Evolutionary conservation across 2,797 vertebrate genomes (phyloP), one percentile per base, ranked within the genome.

Genomic region (Distichodus sexfasciatus): DNA sequence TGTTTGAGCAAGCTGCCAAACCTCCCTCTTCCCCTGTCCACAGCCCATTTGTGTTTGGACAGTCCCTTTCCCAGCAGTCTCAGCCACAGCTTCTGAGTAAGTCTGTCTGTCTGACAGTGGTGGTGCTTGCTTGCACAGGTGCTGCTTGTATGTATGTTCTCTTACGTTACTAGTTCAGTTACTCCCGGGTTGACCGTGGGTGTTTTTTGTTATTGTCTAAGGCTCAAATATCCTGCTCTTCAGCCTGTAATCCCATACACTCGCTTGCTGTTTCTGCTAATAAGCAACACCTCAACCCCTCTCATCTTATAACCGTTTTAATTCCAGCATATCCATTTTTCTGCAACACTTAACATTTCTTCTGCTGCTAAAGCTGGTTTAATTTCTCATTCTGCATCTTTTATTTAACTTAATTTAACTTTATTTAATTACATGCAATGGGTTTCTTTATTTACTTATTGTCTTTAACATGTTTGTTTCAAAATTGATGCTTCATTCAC

Each of bases 41-140:
- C 93, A 97, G 97, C 88, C 96, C 97, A 94, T 99, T 99, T 99
- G 97, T 99, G 95, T 99, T 99, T 91, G 97, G 97, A 96, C 97
- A 99, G 79, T 94, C 94, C 96, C 95, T 95, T 92, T 94, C 97
- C 95, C 96, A 98, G 95, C 94, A 96, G 91, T 95, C 94, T 95
- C 96, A 96, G 91, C 92, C 91, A 89, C 95, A 96, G 89, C 94
- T 94, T 91, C 93, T 99, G 98, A 99, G 97, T 99, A 92, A 95
- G 94, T 94, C 93, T 90, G 91, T 91, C 92, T 93, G 92, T 91
- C 90, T 91, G 94, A 94, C 93, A 89, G 91, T 90, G 86, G 90
- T 86, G 81, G 90, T 88, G 90, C 90, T 79, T 86, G 88, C 93
- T 92, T 92, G 88, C 88, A 91, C 92, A 92, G 90, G 90, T 91